These are phyloP conservation scores for Oryctolagus cuniculus DNA, from an alignment of 2,113 vertebrate species.

Conservation along the genomic window DNA sequence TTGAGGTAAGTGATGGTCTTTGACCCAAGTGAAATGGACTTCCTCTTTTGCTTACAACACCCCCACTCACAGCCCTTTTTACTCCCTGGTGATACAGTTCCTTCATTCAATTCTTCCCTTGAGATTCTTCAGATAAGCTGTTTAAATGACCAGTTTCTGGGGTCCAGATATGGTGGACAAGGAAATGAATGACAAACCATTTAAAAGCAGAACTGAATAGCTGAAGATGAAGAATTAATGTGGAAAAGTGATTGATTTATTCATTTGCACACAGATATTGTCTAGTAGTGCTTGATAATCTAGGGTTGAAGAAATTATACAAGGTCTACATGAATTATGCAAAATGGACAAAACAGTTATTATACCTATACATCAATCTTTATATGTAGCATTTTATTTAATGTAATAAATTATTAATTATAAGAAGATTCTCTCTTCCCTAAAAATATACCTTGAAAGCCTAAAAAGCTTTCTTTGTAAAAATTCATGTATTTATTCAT, in stretches of 20 bases:
- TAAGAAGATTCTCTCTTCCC: not conserved
- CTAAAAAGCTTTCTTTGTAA: not conserved
- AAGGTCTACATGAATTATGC: not conserved
- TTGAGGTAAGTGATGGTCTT: not conserved
- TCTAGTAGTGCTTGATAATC: not conserved
- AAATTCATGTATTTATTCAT: not conserved
- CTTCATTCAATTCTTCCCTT: not conserved
- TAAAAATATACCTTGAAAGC: not conserved
- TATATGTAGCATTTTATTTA: not conserved
- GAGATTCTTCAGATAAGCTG: not conserved
- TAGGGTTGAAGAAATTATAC: constrained; percentile 28
- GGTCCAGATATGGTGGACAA: not conserved
- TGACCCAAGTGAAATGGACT: not conserved
- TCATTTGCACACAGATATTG: not conserved
- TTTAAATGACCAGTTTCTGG: not conserved
- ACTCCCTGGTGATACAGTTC: not conserved
- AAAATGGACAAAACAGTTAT: not conserved
- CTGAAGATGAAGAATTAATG: not conserved
- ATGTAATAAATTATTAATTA: not conserved
- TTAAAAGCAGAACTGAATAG: not conserved
- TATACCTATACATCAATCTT: not conserved
- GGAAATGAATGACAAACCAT: not conserved
- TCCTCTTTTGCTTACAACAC: not conserved
- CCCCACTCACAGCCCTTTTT: not conserved
- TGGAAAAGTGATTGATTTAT: not conserved